These are phyloP conservation scores for Nipponacmea schrenckii DNA, from an alignment of 2,888 invertebrate genomes.

Conservation along the genomic window DNA sequence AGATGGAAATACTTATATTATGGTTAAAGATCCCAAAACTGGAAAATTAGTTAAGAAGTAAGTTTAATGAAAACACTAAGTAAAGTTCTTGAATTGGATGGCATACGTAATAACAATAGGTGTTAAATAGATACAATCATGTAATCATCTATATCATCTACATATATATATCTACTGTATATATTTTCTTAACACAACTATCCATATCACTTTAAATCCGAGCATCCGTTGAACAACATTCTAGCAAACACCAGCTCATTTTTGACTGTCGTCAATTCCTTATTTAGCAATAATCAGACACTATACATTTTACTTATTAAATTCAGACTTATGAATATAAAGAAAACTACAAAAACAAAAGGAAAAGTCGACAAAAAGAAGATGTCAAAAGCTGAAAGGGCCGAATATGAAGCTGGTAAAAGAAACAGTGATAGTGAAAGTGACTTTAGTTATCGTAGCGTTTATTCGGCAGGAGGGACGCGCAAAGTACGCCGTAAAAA, in stretches of 20 bases:
- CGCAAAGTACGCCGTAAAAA: conserved; percentile 51
- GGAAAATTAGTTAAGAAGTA: conserved; percentile 10
- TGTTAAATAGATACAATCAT: too few species aligned
- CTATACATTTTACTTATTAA: too few species aligned
- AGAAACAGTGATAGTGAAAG: conserved; percentile 56
- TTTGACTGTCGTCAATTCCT: too few species aligned
- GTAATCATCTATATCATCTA: too few species aligned
- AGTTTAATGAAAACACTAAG: neutral
- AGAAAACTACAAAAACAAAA: neutral
- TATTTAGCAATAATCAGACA: too few species aligned
- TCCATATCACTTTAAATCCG: too few species aligned
- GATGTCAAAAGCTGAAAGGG: conserved; percentile 22
- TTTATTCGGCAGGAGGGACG: conserved; percentile 58
- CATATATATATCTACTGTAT: too few species aligned
- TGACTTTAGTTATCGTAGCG: conserved; percentile 59
- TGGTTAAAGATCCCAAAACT: conserved; percentile 13
- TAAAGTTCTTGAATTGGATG: too few species aligned
- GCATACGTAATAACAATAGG: too few species aligned
- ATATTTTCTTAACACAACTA: too few species aligned
- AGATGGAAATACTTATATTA: conserved; percentile 10
- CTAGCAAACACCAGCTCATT: too few species aligned
- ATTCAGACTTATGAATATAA: neutral
- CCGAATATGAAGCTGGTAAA: conserved; percentile 47
- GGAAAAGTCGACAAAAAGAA: conserved; percentile 8
- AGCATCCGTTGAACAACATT: too few species aligned